Conservation (phyloP, 2,888 invertebrate species). For the Nemoura dubitans region DNA sequence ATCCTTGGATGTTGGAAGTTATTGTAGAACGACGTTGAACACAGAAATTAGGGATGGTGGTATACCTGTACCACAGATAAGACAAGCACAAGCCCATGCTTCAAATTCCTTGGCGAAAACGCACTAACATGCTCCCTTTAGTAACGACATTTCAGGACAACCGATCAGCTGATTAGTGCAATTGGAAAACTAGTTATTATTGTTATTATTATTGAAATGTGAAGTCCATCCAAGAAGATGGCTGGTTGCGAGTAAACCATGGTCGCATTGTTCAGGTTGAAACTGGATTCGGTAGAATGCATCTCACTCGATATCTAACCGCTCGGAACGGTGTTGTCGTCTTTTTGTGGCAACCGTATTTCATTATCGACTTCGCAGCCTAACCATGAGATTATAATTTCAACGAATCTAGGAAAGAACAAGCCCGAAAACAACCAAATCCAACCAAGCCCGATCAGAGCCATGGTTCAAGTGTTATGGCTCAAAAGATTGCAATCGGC, state of each 20-base stretch:
- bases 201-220: too few species aligned
- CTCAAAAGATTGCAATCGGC: neutral
- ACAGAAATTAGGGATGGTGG: too few species aligned
- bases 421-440: neutral
- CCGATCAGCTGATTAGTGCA: too few species aligned
- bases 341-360: slow-evolving; percentile 5
- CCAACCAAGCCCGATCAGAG: neutral
- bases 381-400: slow-evolving; percentile 30
- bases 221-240: neutral
- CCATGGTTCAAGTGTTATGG: neutral
- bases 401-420: neutral
- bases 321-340: slow-evolving; percentile 28
- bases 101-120: too few species aligned
- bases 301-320: slow-evolving; percentile 10
- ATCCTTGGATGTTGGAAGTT: too few species aligned
- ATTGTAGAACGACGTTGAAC: too few species aligned
- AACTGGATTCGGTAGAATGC: slow-evolving; percentile 33
- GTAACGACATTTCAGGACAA: too few species aligned
- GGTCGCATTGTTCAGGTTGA: slow-evolving; percentile 10
- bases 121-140: too few species aligned
- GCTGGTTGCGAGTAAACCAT: neutral
- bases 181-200: too few species aligned
- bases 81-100: too few species aligned
- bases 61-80: too few species aligned
- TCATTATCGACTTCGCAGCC: slow-evolving; percentile 19